Conservation (phyloP, 2,797 vertebrate genomes). For the Euthynnus affinis region DNA sequence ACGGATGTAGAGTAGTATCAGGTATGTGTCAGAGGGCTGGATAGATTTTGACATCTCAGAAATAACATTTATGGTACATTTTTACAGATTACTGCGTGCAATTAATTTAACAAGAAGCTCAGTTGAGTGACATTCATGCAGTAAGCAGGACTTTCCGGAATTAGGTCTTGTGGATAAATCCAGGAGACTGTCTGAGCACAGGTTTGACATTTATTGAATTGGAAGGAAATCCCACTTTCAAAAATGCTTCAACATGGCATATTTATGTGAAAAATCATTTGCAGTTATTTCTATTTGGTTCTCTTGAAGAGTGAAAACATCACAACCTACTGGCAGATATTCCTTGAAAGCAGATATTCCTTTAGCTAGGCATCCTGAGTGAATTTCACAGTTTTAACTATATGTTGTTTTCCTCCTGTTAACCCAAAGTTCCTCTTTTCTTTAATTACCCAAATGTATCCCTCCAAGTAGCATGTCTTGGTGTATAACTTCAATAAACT, state of each 20-base stretch:
- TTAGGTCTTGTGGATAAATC: slow-evolving; percentile 49
- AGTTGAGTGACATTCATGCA: slow-evolving; percentile 66
- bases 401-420: background rate
- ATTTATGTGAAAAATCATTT: slow-evolving; percentile 28
- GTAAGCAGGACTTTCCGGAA: slow-evolving; percentile 59
- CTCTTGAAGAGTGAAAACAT: slow-evolving; percentile 22
- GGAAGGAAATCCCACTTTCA: slow-evolving; percentile 40
- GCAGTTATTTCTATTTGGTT: slow-evolving; percentile 15
- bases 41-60: slow-evolving; percentile 67
- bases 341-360: slow-evolving; percentile 42
- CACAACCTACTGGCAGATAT: slow-evolving; percentile 11
- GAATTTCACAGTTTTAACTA: background rate
- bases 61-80: slow-evolving; percentile 74
- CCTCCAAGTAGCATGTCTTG: background rate
- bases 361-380: slow-evolving; percentile 3
- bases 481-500: slow-evolving; percentile 31
- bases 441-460: slow-evolving; percentile 20
- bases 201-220: slow-evolving; percentile 52
- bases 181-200: slow-evolving; percentile 49
- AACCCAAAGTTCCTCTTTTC: background rate
- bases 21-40: slow-evolving; percentile 79
- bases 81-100: slow-evolving; percentile 70
- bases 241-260: slow-evolving; percentile 27
- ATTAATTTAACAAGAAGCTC: slow-evolving; percentile 63
- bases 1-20: slow-evolving; percentile 82